Evolutionary conservation across 1,140 invertebrate genomes (phyloP).

Genomic region (Lepidurus packardi): DNA sequence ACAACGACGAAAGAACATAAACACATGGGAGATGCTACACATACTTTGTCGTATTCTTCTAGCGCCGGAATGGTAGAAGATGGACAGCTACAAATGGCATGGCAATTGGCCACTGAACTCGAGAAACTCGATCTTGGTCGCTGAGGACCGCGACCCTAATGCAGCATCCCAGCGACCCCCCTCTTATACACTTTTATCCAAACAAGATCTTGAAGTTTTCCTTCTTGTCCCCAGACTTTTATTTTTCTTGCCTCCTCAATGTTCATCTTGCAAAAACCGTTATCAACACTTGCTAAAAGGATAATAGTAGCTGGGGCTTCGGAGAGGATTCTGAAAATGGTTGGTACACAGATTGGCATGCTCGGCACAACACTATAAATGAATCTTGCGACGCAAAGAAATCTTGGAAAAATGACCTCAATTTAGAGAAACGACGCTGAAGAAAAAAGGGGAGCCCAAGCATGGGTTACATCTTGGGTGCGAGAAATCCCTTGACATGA

Average conservation of each 20-base stretch:
- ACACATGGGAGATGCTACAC: too few relatives aligned
- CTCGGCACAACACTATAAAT: background rate
- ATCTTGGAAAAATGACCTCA: background rate
- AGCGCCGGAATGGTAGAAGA: background rate
- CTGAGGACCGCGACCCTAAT: slow-evolving; percentile 10
- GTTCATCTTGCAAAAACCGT: background rate
- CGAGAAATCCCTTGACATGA: slow-evolving; percentile 13
- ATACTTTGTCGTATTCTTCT: background rate
- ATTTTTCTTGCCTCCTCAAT: background rate
- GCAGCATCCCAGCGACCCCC: slow-evolving; percentile 10
- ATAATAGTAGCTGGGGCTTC: background rate
- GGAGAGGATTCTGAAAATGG: background rate
- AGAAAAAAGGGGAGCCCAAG: background rate
- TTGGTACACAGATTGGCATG: background rate
- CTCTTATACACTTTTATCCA: background rate
- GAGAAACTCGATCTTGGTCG: background rate
- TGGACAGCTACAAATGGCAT: slow-evolving; percentile 17
- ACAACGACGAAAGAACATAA: too few relatives aligned
- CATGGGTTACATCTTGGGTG: slow-evolving; percentile 21
- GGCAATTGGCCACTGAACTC: slow-evolving; percentile 14
- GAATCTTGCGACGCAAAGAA: background rate
- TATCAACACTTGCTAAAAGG: slow-evolving; percentile 6
- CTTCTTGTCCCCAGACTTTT: background rate
- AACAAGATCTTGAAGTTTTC: slow-evolving; percentile 14
- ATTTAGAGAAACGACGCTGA: background rate